Conservation (phyloP, 2,888 invertebrate species). For the Cephus pulcher region DNA sequence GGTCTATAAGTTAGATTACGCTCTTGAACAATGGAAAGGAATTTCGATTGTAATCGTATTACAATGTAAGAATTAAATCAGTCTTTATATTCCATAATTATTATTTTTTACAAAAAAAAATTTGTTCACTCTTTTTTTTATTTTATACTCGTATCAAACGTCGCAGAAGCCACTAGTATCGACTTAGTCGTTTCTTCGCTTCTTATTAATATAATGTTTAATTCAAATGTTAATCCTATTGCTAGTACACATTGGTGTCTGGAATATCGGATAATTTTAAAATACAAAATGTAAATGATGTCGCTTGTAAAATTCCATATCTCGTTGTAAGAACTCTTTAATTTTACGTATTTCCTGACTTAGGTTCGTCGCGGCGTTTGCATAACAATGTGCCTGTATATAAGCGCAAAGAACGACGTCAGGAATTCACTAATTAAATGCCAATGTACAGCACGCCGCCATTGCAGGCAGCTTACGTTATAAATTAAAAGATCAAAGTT, state of each 20-base stretch:
- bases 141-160: too few relatives aligned
- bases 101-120: background rate
- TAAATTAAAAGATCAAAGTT: background rate
- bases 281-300: background rate
- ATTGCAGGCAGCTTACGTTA: background rate
- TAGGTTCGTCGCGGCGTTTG: background rate
- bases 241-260: background rate
- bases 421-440: background rate
- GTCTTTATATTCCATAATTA: background rate
- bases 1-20: background rate
- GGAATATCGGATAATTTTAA: too few relatives aligned
- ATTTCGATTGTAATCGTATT: background rate
- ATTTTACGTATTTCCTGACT: background rate
- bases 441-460: background rate
- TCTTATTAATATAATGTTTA: background rate
- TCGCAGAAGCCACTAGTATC: too few relatives aligned
- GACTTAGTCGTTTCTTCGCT: too few relatives aligned
- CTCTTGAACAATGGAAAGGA: background rate
- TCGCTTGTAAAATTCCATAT: background rate
- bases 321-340: background rate
- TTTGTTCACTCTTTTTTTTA: accelerated
- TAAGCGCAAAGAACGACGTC: background rate
- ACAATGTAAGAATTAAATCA: background rate
- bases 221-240: background rate
- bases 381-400: background rate